phyloP scores from a whole-genome alignment of 2,888 invertebrate genomes.

The Melanchra persicariae region DNA sequence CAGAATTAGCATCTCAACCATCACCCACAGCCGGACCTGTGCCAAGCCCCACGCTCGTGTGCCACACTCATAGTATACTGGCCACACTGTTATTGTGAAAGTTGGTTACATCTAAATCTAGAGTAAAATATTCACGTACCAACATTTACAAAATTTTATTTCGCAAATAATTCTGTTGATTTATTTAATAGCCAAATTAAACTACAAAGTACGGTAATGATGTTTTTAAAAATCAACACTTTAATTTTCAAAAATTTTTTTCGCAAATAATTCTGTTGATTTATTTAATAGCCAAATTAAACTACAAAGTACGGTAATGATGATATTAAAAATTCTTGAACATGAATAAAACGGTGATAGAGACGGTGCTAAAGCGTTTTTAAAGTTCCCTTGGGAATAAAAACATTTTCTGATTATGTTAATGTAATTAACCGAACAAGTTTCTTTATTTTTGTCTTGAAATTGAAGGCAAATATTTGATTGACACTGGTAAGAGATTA shows the following conservation, averaged over 20 bases:
- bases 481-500: conserved; percentile 6
- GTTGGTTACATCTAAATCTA: too few species aligned
- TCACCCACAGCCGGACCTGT: too few species aligned
- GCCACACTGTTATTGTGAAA: too few species aligned
- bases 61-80: too few species aligned
- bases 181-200: conserved; percentile 22
- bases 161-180: background rate
- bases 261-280: background rate
- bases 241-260: background rate
- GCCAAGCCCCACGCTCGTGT: too few species aligned
- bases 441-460: conserved; percentile 25
- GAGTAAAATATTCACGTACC: too few species aligned
- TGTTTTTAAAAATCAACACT: conserved; percentile 16
- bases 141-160: background rate
- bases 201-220: conserved; percentile 21
- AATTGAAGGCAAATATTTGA: conserved; percentile 22
- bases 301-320: conserved; percentile 21
- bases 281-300: conserved; percentile 22
- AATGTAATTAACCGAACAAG: conserved; percentile 47
- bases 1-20: too few species aligned
- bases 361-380: conserved; percentile 8
- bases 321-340: conserved; percentile 21
- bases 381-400: conserved; percentile 15
- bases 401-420: conserved; percentile 37
- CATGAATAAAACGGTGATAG: conserved; percentile 31